A percentile compares a stretch with the other conserved stretches of the same genome.
phyloP scores from a whole-genome alignment of 2,113 vertebrate genomes.

The Spea bombifrons region DNA sequence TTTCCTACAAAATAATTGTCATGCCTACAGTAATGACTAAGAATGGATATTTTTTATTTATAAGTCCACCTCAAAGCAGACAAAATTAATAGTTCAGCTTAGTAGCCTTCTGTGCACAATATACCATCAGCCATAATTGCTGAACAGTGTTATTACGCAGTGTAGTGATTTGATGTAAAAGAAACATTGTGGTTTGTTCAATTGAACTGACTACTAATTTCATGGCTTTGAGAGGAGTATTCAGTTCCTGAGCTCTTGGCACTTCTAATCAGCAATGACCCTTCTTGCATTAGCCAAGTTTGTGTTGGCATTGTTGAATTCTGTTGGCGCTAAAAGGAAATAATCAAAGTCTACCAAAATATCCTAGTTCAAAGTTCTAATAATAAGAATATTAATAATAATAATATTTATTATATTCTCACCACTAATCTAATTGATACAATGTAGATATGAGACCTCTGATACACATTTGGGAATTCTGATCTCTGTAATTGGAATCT shows the following conservation, averaged over 20 bases:
- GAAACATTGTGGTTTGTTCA: background rate
- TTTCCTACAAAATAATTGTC: slow-evolving; percentile 1
- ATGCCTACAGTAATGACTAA: background rate
- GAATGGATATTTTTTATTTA: background rate
- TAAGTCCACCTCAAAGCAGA: background rate
- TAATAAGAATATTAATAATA: no score
- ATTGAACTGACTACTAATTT: background rate
- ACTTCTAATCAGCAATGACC: background rate
- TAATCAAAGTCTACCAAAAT: no score
- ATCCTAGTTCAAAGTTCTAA: no score
- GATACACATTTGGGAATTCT: no score
- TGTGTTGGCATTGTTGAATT: no score
- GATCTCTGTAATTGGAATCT: no score
- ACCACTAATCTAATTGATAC: no score
- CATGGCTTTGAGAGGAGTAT: background rate
- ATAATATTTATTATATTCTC: no score
- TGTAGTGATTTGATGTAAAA: background rate
- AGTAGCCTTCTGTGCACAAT: background rate
- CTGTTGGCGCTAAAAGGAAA: no score
- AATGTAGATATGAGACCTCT: no score
- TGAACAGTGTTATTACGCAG: background rate
- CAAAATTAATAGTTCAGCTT: background rate
- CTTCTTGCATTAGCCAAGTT: no score
- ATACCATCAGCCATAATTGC: background rate
- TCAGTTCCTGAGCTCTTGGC: background rate